Conservation (phyloP, 2,113 vertebrate genomes). For the Xerus inauris region DNA sequence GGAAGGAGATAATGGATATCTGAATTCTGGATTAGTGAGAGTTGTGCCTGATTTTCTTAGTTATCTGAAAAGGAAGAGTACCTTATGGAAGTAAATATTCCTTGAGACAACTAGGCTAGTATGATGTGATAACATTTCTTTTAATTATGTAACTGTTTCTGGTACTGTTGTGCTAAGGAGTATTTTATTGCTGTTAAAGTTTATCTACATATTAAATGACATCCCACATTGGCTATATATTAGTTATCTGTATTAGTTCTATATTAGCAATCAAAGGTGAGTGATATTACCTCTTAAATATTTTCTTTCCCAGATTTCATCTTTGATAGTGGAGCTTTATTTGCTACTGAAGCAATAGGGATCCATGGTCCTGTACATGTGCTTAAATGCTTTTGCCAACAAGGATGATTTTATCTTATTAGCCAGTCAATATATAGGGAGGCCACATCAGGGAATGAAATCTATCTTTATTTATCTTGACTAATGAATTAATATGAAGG, state of each 20-base stretch:
- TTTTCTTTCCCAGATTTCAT: background rate
- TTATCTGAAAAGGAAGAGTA: background rate
- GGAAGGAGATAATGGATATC: background rate
- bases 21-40: background rate
- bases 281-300: background rate
- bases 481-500: background rate
- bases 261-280: background rate
- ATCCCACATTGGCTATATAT: background rate
- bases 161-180: background rate
- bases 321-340: background rate
- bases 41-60: background rate
- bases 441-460: background rate
- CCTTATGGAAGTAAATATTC: slow-evolving; percentile 28
- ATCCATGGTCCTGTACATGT: background rate
- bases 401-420: background rate
- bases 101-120: background rate
- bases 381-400: background rate
- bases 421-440: background rate
- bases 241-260: slow-evolving; percentile 2
- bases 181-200: slow-evolving; percentile 21
- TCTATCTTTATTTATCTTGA: background rate
- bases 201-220: background rate
- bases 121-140: slow-evolving; percentile 24
- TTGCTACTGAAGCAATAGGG: background rate
- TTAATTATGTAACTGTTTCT: slow-evolving; percentile 12